A percentile compares a stretch with the other conserved stretches of the same genome.
Evolutionary conservation across 1,140 invertebrate species (phyloP).

Genomic region (Diachasmimorpha longicaudata): DNA sequence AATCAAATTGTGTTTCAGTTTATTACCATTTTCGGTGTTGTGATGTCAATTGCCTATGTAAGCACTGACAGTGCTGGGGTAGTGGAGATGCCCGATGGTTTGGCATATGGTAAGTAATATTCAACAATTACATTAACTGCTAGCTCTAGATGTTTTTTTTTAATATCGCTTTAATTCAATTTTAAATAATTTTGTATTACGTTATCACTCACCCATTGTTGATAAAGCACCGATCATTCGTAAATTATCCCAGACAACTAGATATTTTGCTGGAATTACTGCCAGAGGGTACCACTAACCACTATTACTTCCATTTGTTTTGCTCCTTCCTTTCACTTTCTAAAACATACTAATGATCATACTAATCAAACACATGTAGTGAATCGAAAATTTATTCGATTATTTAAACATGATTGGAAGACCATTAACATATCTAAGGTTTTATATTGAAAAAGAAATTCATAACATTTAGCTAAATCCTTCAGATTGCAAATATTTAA

Average conservation of each 20-base stretch:
- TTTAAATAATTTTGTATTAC: slow-evolving; percentile 17
- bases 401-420: not conserved
- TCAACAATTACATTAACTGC: not conserved
- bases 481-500: not conserved
- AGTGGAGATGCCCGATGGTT: slow-evolving; percentile 48
- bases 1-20: slow-evolving; percentile 15
- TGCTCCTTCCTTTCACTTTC: not conserved
- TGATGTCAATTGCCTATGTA: slow-evolving; percentile 18
- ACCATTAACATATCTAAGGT: not conserved
- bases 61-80: slow-evolving; percentile 49
- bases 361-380: not conserved
- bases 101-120: slow-evolving; percentile 50
- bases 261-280: not conserved
- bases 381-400: not conserved
- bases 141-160: not conserved
- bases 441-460: not conserved
- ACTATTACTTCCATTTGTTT: not conserved
- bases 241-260: not conserved
- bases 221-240: not conserved
- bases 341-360: not conserved
- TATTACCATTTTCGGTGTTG: slow-evolving; percentile 20
- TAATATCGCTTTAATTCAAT: not conserved
- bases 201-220: too few relatives aligned
- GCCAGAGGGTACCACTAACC: not conserved
- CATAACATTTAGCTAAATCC: not conserved